Evolutionary conservation across 2,113 vertebrate species (phyloP), one percentile per base, ranked within the genome.

Genomic region (Engystomops pustulosus): DNA sequence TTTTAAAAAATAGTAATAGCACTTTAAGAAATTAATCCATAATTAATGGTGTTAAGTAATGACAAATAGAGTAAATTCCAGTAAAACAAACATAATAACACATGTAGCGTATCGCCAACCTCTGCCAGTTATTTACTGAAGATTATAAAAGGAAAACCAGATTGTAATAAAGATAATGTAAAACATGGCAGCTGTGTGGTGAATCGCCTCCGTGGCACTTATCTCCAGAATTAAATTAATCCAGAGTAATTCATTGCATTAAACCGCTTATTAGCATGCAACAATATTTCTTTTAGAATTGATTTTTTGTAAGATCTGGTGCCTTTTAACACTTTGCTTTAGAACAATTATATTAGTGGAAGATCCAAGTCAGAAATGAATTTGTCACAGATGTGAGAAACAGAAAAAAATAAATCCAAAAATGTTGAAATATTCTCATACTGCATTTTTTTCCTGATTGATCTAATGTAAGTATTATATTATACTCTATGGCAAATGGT

Each of bases 281-380:
- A 81, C 49, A 30, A 81, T 81, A 81, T 81, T 72, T 53, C 49
- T 72, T 71, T 60, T 70, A 72, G 34, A 80, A 80, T 80, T 80
- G 79, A 36, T 81, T 71, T n/a, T 81, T 68, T 81, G 47, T 30
- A 36, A 44, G 47, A 70, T 81, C 68, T 44, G 67, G 25, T 72
- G 47, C 47, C 34, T 71, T 71, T 71, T 72, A 72, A 72, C 45
- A 55, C 49, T 55, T 71, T n/a, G 30, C 68, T 38, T 72, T 72
- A 58, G 32, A 71, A 69, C 45, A 55, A 71, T 53, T 81, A 25
- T 71, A 81, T 71, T 81, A 80, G 60, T 18, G 30, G 68, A 27
- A 34, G 41, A 80, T 69, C 49, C 32, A 69, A 25, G n/a, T 47
- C 27, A 58, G 36, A 79, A 77, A 62, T 15, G 14, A 41, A 79